Conservation (phyloP, 2,797 vertebrate species). For the Craterocephalus amniculus region DNA sequence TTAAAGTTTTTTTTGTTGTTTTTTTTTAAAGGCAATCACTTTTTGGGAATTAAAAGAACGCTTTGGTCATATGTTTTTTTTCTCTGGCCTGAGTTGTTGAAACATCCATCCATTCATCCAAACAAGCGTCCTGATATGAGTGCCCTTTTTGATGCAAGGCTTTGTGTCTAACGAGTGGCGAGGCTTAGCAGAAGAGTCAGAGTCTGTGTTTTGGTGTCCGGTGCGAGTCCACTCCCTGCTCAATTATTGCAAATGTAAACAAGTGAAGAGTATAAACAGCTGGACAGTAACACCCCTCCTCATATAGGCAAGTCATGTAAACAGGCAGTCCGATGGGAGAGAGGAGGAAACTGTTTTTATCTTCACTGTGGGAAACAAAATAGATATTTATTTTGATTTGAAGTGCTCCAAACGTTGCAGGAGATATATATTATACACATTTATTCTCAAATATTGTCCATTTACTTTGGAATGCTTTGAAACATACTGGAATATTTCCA, state of each 20-base stretch:
- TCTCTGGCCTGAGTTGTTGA: slow-evolving; percentile 62
- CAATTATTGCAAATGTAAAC: slow-evolving; percentile 67
- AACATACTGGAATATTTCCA: slow-evolving; percentile 42
- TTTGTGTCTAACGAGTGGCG: slow-evolving; percentile 32
- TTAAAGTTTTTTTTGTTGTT: not conserved
- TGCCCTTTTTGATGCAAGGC: slow-evolving; percentile 48
- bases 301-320: slow-evolving; percentile 53
- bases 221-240: slow-evolving; percentile 51
- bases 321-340: slow-evolving; percentile 51
- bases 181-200: slow-evolving; percentile 27
- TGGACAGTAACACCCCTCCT: slow-evolving; percentile 40
- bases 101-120: slow-evolving; percentile 41
- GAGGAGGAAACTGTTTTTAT: slow-evolving; percentile 30
- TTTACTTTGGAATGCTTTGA: slow-evolving; percentile 41
- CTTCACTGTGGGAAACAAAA: slow-evolving; percentile 41
- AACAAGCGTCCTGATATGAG: slow-evolving; percentile 35
- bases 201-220: slow-evolving; percentile 34
- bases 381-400: slow-evolving; percentile 28
- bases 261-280: slow-evolving; percentile 53
- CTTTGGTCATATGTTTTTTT: slow-evolving; percentile 52
- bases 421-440: slow-evolving; percentile 47
- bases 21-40: slow-evolving; percentile 20
- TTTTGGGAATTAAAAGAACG: slow-evolving; percentile 17
- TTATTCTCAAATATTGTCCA: slow-evolving; percentile 33
- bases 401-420: slow-evolving; percentile 54